Conservation (phyloP, 1,140 invertebrate genomes). For the Fopius arisanus region DNA sequence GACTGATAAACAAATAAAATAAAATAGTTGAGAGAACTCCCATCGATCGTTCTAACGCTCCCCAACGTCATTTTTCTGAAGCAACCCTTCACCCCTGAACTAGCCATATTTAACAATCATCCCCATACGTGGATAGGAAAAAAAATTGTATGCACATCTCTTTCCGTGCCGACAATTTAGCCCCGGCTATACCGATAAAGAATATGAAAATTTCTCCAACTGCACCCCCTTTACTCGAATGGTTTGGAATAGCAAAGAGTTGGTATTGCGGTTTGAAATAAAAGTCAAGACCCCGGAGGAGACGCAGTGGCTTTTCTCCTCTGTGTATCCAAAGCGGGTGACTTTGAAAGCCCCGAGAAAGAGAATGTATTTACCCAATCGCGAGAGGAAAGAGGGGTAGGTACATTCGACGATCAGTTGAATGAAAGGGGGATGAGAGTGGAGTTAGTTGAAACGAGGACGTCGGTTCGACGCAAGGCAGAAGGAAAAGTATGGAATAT, state of each 20-base stretch:
- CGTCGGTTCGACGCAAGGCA: constrained; percentile 38
- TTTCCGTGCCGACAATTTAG: not conserved
- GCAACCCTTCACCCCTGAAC: not conserved
- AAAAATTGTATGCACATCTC: constrained; percentile 39
- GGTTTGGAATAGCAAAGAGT: constrained; percentile 27
- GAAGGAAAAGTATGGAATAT: constrained; percentile 64
- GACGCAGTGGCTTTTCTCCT: constrained; percentile 12
- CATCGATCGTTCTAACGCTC: not conserved
- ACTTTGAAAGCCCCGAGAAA: constrained; percentile 23
- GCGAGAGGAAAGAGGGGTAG: constrained; percentile 18
- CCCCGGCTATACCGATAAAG: not conserved
- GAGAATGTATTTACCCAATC: constrained; percentile 33
- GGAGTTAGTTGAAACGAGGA: constrained; percentile 50
- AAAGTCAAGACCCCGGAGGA: constrained; percentile 18
- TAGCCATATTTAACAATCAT: constrained; percentile 4
- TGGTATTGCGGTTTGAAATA: constrained; percentile 29
- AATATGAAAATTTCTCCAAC: constrained; percentile 25
- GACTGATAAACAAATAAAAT: not conserved
- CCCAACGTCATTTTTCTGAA: no score
- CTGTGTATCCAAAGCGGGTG: constrained; percentile 20
- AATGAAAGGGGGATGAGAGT: constrained; percentile 16
- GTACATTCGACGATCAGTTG: constrained; percentile 20
- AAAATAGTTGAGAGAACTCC: not conserved
- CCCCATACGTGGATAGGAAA: constrained; percentile 24
- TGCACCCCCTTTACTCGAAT: not conserved